Base-by-base conservation (phyloP, 2,113 vertebrate genomes). In the Alectura lathami region DNA sequence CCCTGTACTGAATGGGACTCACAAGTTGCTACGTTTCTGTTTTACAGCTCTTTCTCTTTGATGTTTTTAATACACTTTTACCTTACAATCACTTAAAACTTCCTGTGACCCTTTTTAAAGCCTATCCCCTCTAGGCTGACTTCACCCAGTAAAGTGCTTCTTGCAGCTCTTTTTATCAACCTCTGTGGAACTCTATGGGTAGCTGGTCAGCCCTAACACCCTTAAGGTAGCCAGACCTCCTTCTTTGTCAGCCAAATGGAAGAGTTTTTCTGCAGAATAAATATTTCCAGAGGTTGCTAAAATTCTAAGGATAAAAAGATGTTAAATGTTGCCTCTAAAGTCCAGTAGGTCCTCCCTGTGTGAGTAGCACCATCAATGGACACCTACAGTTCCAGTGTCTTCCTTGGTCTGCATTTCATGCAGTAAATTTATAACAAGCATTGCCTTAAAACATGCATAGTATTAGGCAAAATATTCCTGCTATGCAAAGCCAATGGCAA, bases 51-150 rank as follows among this genome's bases (percentile, higher is more conserved):
- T 85, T 94, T 73, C 78, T 70, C 70, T 93, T 80, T 83, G 56
- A 77, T 77, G 43, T 17, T 38, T 81, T 96, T 94, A 95, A 78
- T 88, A 34, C 21, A n/a, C 83, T 87, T 86, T 94, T 85, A 90
- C 79, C 83, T 90, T 90, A 72, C 64, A 83, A 56, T 76, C 93
- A 72, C 68, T 85, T 85, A 70, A 85, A 83, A 60, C 92, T 91
- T 94, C 82, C 43, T 42, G 24, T 51, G 24, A 88, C 76, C 38
- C 54, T 93, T 93, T 95, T 54, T 43, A 68, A 23, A 43, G 38
- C 47, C 83, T 89, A 88, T 80, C 60, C 83, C 69, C 80, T 80
- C 59, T 57, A 76, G 91, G 79, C 78, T 91, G 81, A 60, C 73
- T 91, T 84, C 30, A 88, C 88, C 57, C 78, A 74, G 40, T 40